Evolutionary conservation across 2,797 vertebrate genomes (phyloP).

Genomic region (Falco biarmicus): DNA sequence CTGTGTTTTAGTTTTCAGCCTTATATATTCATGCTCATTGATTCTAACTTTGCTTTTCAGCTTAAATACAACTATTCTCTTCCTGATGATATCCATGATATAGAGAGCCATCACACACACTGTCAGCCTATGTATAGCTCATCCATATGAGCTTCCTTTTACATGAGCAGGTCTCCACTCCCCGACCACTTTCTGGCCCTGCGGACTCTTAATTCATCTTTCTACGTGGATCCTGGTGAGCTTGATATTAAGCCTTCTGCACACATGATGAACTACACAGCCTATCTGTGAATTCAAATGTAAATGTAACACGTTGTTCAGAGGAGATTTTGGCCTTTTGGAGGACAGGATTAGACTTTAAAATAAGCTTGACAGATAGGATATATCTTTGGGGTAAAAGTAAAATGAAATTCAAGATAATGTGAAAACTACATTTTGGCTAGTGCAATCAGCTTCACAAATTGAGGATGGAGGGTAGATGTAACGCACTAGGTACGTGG

Average conservation of each 20-base stretch:
- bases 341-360: background rate
- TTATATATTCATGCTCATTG: fast-evolving
- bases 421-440: background rate
- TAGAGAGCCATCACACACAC: fast-evolving
- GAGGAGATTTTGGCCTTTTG: background rate
- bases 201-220: background rate
- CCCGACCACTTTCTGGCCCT: background rate
- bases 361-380: background rate
- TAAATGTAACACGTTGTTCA: background rate
- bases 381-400: background rate
- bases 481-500: fast-evolving
- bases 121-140: background rate
- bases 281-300: background rate
- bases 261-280: fast-evolving
- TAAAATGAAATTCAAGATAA: background rate
- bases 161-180: background rate
- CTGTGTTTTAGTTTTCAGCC: background rate
- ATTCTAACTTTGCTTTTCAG: background rate
- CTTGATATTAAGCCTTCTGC: background rate
- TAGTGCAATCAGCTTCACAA: background rate
- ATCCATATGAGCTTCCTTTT: background rate
- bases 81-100: background rate
- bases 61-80: background rate
- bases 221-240: background rate
- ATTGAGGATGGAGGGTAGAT: background rate